Percentiles rank a stretch among this genome's conserved stretches.
Conservation (phyloP, 1,140 invertebrate genomes). For the Halesus radiatus region DNA sequence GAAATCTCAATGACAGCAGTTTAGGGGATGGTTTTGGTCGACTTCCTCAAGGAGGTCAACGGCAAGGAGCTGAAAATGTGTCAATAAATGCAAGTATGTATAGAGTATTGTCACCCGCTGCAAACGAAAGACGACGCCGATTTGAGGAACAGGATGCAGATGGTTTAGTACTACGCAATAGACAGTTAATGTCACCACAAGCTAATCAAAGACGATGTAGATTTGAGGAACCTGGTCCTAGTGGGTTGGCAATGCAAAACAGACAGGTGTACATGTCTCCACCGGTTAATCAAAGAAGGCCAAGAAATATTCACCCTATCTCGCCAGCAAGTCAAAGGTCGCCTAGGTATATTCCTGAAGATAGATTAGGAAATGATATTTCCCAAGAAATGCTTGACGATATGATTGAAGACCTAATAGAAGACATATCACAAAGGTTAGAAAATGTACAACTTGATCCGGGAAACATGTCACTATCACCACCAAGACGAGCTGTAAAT, state of each 20-base stretch:
- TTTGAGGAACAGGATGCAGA: too few relatives aligned
- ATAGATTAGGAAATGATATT: neutral
- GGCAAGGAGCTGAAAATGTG: neutral
- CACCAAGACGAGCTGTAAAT: too few relatives aligned
- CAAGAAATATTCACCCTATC: neutral
- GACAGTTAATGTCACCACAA: too few relatives aligned
- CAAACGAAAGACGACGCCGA: neutral
- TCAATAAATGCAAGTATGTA: neutral
- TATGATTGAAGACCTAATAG: neutral
- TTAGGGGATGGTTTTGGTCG: neutral
- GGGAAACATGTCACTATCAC: neutral
- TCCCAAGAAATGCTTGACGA: neutral
- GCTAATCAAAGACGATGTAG: too few relatives aligned
- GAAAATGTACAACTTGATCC: neutral
- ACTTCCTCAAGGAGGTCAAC: too few relatives aligned
- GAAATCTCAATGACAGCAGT: too few relatives aligned
- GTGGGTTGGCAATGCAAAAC: neutral
- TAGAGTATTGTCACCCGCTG: neutral
- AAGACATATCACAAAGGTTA: conserved; percentile 4
- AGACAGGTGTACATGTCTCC: neutral
- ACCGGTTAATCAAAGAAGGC: neutral
- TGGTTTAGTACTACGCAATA: too few relatives aligned
- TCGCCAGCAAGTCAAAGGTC: conserved; percentile 11
- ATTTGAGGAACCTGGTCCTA: too few relatives aligned
- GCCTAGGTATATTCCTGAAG: too few relatives aligned